phyloP scores from a whole-genome alignment of 2,888 invertebrate species.

The Cantharis rufa region DNA sequence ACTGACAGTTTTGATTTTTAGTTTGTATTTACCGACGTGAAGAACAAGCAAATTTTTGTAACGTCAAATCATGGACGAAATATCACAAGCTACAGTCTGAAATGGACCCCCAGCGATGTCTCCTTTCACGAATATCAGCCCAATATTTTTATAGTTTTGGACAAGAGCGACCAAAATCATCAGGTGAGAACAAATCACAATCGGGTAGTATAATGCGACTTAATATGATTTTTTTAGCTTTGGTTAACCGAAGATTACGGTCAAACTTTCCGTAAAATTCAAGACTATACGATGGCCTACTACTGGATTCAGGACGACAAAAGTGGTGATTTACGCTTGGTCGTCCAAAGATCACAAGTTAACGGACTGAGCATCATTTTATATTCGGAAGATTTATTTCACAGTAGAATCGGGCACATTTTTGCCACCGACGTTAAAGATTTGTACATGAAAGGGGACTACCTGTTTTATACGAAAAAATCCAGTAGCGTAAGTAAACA shows the following conservation, averaged over 20 bases:
- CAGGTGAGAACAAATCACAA: conserved; percentile 16
- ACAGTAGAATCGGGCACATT: conserved; percentile 40
- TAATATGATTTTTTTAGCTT: conserved; percentile 60
- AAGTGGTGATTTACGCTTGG: conserved; percentile 56
- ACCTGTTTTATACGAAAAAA: conserved; percentile 81
- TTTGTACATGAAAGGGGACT: conserved; percentile 81
- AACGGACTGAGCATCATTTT: conserved; percentile 62
- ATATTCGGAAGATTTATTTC: conserved; percentile 46
- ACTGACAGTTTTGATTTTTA: conserved; percentile 55
- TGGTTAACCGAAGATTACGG: conserved; percentile 80
- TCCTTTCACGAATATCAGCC: conserved; percentile 75
- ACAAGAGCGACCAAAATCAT: conserved; percentile 67
- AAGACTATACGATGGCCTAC: conserved; percentile 77
- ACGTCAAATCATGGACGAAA: conserved; percentile 74
- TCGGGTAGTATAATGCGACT: background rate
- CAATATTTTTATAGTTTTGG: conserved; percentile 72
- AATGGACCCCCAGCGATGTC: conserved; percentile 79
- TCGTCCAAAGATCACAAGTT: conserved; percentile 72
- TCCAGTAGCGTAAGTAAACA: conserved; percentile 59
- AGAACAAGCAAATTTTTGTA: conserved; percentile 75
- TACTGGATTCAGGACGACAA: conserved; percentile 66
- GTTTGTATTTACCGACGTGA: conserved; percentile 85
- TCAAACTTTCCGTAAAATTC: conserved; percentile 68
- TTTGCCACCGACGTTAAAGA: conserved; percentile 69
- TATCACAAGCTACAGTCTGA: conserved; percentile 66